Evolutionary conservation across 2,113 vertebrate genomes (phyloP).

Genomic region (Carettochelys insculpta): DNA sequence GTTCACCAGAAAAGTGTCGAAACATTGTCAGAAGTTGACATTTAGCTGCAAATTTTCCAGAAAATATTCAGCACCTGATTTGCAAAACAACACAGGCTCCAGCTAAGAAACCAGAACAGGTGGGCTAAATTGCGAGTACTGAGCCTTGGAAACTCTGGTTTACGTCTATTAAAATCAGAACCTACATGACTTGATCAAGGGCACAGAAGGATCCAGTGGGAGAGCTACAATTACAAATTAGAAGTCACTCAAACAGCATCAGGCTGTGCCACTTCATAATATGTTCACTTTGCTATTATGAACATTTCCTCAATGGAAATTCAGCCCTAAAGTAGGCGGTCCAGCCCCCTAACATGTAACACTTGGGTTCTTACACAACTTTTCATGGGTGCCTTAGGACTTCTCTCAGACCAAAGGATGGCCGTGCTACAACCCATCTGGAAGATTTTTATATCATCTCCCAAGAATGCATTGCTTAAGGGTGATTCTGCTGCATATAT

Average conservation of each 20-base stretch:
- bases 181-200: not conserved
- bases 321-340: not conserved
- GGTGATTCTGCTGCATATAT: not conserved
- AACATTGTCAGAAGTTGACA: not conserved
- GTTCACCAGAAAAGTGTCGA: not conserved
- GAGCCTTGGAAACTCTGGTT: not conserved
- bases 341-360: not conserved
- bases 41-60: too few relatives aligned
- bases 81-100: not conserved
- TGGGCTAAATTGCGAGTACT: not conserved
- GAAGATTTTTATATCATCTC: not conserved
- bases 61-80: not conserved
- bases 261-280: not conserved
- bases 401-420: not conserved
- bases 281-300: not conserved
- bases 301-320: not conserved
- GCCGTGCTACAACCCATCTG: not conserved
- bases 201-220: not conserved
- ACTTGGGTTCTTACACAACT: not conserved
- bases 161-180: not conserved
- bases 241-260: not conserved
- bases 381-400: not conserved
- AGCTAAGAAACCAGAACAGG: not conserved
- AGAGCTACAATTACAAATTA: not conserved
- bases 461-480: not conserved